Percentiles rank a stretch among this genome's conserved stretches.
Evolutionary conservation across 2,888 invertebrate species (phyloP).

Genomic region (Sepioteuthis lessoniana): DNA sequence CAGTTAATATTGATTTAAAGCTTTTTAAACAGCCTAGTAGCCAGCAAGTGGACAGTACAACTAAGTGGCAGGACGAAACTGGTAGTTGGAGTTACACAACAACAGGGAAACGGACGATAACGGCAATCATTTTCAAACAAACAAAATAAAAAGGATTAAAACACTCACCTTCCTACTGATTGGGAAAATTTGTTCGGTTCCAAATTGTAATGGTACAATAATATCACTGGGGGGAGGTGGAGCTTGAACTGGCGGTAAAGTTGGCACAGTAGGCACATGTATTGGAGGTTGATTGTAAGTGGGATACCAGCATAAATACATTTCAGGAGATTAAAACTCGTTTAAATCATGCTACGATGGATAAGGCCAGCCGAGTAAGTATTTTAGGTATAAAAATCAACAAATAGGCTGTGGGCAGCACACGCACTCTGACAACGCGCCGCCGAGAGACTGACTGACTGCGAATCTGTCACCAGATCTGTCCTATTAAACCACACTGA

Average conservation of each 20-base stretch:
- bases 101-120: neutral
- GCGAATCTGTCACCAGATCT: constrained; percentile 46
- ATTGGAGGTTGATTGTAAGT: constrained; percentile 36
- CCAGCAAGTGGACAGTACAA: constrained; percentile 4
- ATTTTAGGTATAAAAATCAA: neutral
- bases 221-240: constrained; percentile 41
- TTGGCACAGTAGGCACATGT: constrained; percentile 23
- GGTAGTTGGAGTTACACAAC: neutral
- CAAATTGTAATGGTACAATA: constrained; percentile 41
- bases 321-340: constrained; percentile 37
- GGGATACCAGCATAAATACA: constrained; percentile 46
- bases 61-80: neutral
- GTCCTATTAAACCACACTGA: neutral
- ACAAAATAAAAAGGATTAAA: neutral
- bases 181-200: constrained; percentile 44
- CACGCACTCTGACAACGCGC: neutral
- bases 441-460: neutral
- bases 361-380: neutral
- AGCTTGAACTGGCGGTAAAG: neutral
- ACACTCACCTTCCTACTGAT: constrained; percentile 47
- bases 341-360: constrained; percentile 24
- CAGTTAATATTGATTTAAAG: neutral
- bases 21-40: neutral
- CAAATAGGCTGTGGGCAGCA: neutral
- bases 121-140: neutral